Evolutionary conservation across 2,888 invertebrate species (phyloP), one percentile per base, ranked within the genome.

Genomic region (Phasia obesa): DNA sequence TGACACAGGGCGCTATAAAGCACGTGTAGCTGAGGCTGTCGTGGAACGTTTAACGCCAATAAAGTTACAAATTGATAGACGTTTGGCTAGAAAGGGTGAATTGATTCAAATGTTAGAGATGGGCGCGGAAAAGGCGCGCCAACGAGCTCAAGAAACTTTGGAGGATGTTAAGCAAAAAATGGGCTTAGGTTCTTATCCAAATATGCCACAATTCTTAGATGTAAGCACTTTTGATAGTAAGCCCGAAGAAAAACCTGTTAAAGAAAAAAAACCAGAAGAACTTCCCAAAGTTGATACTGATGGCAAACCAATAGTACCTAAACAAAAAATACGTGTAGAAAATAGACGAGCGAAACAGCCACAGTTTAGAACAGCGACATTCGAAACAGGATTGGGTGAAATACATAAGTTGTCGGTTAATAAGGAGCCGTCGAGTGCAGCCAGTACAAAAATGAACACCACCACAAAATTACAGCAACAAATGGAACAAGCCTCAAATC

Each of bases 1-100:
- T 51, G 94, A 95, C 89, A 98, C 97, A 59, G 96, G 94, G 87
- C 93, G 94, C 85, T 97, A 96, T 88, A 97, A 97, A 92, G 86
- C 93, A 7, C 87, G 93, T 0, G 93, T 97, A 2, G 95, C 96
- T 0, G 95, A 96, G 74, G 93, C 93, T n/a, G 90, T 97, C 0
- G 93, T 95, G 35, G 94, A 94, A 84, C 93, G 94, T 88, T 87
- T 97, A 27, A 92, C 91, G 49, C 97, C 97, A 2, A 95, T 97
- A 86, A 93, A 95, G 85, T 89, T 92, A 60, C 92, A 93, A 89
- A 93, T 95, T 83, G 86, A 91, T 2, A 89, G 93, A 73, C 92
- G 95, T 85, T 88, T 94, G 77, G 89, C 92, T 51, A 94, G 95
- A 83, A 93, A 93, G 59, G 92, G 91, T 21, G 94, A 95, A 90